phyloP scores from a whole-genome alignment of 2,797 vertebrate species.

The Spatula clypeata region DNA sequence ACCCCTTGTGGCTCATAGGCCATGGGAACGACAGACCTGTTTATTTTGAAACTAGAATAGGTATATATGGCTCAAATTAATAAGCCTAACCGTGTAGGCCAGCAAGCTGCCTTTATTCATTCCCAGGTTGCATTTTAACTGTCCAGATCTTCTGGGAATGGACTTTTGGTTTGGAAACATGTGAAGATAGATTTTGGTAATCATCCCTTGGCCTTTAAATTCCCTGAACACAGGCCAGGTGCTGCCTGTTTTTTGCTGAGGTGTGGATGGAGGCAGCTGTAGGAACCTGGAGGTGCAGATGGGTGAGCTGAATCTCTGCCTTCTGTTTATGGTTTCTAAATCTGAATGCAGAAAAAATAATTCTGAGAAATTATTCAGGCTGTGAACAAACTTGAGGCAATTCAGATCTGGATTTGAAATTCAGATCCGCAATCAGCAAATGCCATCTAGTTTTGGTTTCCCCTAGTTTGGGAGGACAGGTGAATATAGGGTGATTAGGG shows the following conservation, averaged over 20 bases:
- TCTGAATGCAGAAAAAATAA: not conserved
- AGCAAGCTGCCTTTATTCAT: not conserved
- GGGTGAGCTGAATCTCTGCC: no score
- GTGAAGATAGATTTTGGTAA: not conserved
- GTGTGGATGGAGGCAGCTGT: not conserved
- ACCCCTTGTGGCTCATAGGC: not conserved
- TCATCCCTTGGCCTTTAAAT: not conserved
- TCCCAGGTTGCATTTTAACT: not conserved
- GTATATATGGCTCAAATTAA: not conserved
- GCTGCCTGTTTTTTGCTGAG: not conserved
- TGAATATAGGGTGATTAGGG: not conserved
- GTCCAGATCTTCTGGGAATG: not conserved
- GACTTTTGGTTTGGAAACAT: not conserved
- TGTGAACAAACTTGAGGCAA: not conserved
- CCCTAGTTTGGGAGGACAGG: not conserved
- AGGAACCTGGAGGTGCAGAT: not conserved
- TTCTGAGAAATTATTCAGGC: not conserved
- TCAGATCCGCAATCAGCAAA: not conserved
- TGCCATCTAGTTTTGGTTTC: not conserved
- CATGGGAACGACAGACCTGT: not conserved
- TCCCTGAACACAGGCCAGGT: not conserved
- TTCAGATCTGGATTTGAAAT: not conserved
- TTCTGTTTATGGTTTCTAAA: not conserved
- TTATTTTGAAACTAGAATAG: constrained; percentile 44
- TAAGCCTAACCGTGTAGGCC: not conserved